Percentiles rank a stretch among this genome's conserved stretches.
Evolutionary conservation across 30 jellyfish, hydroid and myxozoan genomes (phyloP).

Genomic region (Aurelia sp.): DNA sequence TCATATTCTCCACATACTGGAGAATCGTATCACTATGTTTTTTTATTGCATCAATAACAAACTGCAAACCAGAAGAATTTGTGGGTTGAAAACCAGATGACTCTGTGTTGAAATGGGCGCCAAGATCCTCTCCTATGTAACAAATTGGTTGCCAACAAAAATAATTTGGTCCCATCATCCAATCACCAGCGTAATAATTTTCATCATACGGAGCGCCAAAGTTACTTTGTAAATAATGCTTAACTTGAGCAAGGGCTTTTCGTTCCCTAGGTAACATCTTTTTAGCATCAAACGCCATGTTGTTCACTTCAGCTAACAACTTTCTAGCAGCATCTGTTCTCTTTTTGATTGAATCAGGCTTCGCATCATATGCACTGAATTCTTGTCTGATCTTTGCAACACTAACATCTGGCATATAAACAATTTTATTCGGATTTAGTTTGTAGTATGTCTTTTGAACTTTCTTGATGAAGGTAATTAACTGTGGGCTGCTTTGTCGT

Average conservation of each 20-base stretch:
- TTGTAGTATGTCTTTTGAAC: constrained; percentile 75
- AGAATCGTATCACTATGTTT: constrained; percentile 46
- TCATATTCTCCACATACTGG: constrained; percentile 79
- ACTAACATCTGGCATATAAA: constrained; percentile 77
- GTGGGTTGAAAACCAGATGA: constrained; percentile 58
- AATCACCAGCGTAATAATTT: constrained; percentile 92
- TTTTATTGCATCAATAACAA: constrained; percentile 58
- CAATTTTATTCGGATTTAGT: constrained; percentile 75
- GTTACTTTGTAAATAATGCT: constrained; percentile 82
- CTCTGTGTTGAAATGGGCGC: constrained; percentile 57
- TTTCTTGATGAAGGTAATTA: constrained; percentile 52
- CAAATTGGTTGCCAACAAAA: constrained; percentile 98
- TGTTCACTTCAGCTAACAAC: constrained; percentile 51
- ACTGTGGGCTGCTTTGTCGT: constrained; percentile 24
- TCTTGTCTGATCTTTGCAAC: constrained; percentile 50
- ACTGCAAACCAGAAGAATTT: constrained; percentile 64
- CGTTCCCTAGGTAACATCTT: constrained; percentile 71
- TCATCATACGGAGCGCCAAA: constrained; percentile 93
- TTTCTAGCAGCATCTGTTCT: constrained; percentile 78
- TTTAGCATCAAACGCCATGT: constrained; percentile 39
- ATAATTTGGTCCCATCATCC: constrained; percentile 99
- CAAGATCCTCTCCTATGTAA: constrained; percentile 57
- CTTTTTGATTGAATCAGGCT: constrained; percentile 67
- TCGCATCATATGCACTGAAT: constrained; percentile 86
- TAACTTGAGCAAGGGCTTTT: constrained; percentile 91